Base-by-base conservation (phyloP, 2,113 vertebrate species). In the Chionodraco myersi region DNA sequence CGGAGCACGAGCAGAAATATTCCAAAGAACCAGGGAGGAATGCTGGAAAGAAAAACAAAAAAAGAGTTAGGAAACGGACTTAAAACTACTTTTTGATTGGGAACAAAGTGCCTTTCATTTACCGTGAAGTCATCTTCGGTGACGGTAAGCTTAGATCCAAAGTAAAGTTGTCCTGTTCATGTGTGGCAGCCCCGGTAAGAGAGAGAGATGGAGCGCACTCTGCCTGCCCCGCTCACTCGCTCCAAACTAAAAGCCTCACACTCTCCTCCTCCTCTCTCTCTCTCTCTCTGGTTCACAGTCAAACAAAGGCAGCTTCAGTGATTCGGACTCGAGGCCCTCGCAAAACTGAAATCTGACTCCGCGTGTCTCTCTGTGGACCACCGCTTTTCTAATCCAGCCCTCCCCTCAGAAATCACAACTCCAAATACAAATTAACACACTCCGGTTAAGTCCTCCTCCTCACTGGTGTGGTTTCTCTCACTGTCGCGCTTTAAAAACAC, bases 301-400 rank as follows among this genome's bases (percentile, higher is more conserved):
- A 91, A 92, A 93, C 94, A 94, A 94, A 95, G 93, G 88, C 93
- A 88, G 93, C 91, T 93, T 94, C 86, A 94, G 93, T 94, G 88
- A 57, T 54, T 76, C 58, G 54, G 84, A 90, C 85, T 93, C 73
- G 18, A 75, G 86, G 84, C 89, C 92, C 89, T 89, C 63, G 75
- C 79, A 78, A 26, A 89, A 54, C 85, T 94, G 93, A 92, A 94
- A 95, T 75, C 82, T 18, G 93, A 94, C 91, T 89, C 94, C 79
- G 21, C 34, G 47, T n/a, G 77, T 92, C 85, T 80, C 74, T 92
- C 78, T 63, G 58, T n/a, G 80, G 93, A 89, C 92, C 85, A 89
- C 75, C 54, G 79, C 88, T 89, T 83, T 83, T 89, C 83, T 89
- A 81, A 93, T 91, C 76, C 87, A 18, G 62, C 83, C 85, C 85